Conservation (phyloP, 1,140 invertebrate genomes). For the Parapsyche elsis region DNA sequence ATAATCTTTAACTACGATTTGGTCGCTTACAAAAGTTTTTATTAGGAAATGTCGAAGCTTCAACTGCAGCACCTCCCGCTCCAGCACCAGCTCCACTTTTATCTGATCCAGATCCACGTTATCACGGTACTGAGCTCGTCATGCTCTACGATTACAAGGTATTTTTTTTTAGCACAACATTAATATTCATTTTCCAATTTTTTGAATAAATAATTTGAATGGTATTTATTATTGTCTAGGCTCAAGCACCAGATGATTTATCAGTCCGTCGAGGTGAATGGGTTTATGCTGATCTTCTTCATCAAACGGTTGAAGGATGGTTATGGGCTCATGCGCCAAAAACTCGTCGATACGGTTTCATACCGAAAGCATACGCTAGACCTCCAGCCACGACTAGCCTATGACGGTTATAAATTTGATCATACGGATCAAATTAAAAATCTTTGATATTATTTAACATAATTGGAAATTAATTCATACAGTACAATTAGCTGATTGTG, state of each 20-base stretch:
- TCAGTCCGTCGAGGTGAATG: slow-evolving; percentile 90
- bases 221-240: slow-evolving; percentile 64
- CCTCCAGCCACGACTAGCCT: slow-evolving; percentile 92
- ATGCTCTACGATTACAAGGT: slow-evolving; percentile 95
- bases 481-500: slow-evolving; percentile 58
- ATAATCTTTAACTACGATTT: slow-evolving; percentile 12
- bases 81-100: slow-evolving; percentile 57
- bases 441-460: neutral
- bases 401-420: slow-evolving; percentile 60
- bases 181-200: neutral
- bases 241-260: slow-evolving; percentile 91
- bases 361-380: slow-evolving; percentile 93
- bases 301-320: slow-evolving; percentile 95
- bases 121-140: slow-evolving; percentile 89
- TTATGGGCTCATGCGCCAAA: slow-evolving; percentile 95
- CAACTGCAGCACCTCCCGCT: slow-evolving; percentile 37
- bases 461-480: neutral
- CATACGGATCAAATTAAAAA: neutral
- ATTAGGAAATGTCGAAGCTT: slow-evolving; percentile 46
- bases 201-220: neutral
- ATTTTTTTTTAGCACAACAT: slow-evolving; percentile 44
- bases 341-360: slow-evolving; percentile 92
- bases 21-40: slow-evolving; percentile 18
- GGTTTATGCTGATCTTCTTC: slow-evolving; percentile 93
- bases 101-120: slow-evolving; percentile 72